Evolutionary conservation across 2,888 invertebrate genomes (phyloP).

Genomic region (Physocephala rufipes): DNA sequence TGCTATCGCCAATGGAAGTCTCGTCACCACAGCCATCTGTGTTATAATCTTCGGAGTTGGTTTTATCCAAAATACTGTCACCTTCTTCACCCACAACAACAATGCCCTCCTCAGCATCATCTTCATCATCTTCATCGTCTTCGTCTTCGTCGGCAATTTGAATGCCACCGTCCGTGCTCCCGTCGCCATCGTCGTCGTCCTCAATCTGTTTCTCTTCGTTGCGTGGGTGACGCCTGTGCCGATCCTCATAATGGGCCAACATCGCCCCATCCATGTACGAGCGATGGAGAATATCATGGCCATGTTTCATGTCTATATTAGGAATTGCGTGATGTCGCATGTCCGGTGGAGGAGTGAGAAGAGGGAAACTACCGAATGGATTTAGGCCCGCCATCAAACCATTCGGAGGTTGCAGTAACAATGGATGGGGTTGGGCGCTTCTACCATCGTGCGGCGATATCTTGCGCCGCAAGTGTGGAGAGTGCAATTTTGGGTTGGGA

Average conservation of each 20-base stretch:
- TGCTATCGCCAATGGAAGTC: conserved; percentile 46
- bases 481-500: conserved; percentile 97
- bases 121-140: conserved; percentile 62
- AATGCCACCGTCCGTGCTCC: conserved; percentile 57
- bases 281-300: conserved; percentile 69
- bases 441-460: conserved; percentile 94
- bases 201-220: conserved; percentile 60
- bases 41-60: conserved; percentile 59
- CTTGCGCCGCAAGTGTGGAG: conserved; percentile 91
- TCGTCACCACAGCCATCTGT: conserved; percentile 59
- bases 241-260: conserved; percentile 68
- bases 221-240: conserved; percentile 62
- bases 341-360: conserved; percentile 73
- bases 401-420: conserved; percentile 76
- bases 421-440: conserved; percentile 85
- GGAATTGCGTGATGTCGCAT: conserved; percentile 63
- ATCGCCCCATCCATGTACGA: conserved; percentile 67
- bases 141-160: conserved; percentile 60
- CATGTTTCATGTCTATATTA: conserved; percentile 73
- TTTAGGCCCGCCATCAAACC: conserved; percentile 70
- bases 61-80: conserved; percentile 69
- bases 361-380: conserved; percentile 81
- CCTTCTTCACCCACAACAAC: conserved; percentile 83
- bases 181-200: conserved; percentile 64
- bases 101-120: conserved; percentile 71